phyloP scores from a whole-genome alignment of 2,113 vertebrate species.

The Colinus virginianus region DNA sequence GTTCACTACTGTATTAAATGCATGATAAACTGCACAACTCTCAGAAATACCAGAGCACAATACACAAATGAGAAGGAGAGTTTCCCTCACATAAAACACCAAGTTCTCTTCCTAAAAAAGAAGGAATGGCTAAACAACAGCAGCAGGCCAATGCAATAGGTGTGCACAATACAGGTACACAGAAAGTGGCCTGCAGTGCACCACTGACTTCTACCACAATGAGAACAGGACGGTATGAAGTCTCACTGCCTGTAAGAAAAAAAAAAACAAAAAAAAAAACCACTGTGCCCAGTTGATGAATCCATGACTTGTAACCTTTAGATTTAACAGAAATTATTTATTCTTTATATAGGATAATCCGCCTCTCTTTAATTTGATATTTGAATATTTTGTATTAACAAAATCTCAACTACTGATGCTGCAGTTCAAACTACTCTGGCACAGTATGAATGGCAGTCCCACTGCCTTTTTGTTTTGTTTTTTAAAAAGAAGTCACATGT shows the following conservation, averaged over 20 bases:
- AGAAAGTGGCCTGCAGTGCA: accelerated
- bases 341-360: neutral
- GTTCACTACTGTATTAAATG: neutral
- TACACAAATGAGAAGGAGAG: neutral
- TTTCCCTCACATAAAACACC: neutral
- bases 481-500: neutral
- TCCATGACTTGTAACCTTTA: neutral
- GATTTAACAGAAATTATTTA: neutral
- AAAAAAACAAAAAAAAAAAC: neutral
- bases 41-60: neutral
- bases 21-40: neutral
- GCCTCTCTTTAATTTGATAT: neutral
- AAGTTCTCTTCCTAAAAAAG: neutral
- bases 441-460: neutral
- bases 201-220: neutral
- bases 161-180: neutral
- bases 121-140: neutral
- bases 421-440: neutral
- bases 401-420: neutral
- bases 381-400: neutral
- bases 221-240: neutral
- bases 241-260: neutral
- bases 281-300: neutral
- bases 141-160: neutral
- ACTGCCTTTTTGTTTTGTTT: neutral